Evolutionary conservation across 2,888 invertebrate species (phyloP).

Genomic region (Tetranychus truncatus): DNA sequence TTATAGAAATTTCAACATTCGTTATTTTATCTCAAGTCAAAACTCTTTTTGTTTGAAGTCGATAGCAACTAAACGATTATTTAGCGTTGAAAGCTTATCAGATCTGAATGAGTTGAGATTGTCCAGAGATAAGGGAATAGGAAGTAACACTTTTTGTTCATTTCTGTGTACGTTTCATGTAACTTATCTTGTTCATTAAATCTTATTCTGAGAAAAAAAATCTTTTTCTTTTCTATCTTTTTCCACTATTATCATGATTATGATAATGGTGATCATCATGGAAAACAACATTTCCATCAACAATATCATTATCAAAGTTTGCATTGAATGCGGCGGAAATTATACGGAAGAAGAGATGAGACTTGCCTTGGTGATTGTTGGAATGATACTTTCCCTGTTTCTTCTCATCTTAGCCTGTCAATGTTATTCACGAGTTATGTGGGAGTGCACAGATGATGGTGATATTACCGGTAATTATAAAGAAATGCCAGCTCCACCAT

Average conservation of each 20-base stretch:
- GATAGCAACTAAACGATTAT: too few species aligned
- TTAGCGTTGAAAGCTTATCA: too few species aligned
- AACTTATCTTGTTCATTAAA: too few species aligned
- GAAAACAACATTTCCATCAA: neutral
- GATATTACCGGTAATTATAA: neutral
- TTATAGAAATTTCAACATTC: too few species aligned
- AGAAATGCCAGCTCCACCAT: conserved; percentile 8
- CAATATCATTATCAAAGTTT: conserved; percentile 4
- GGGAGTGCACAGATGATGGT: conserved; percentile 4
- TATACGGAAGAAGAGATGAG: conserved; percentile 14
- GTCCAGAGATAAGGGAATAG: too few species aligned
- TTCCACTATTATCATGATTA: neutral
- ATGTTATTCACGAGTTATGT: conserved; percentile 12
- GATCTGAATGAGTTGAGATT: too few species aligned
- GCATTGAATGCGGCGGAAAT: conserved; percentile 11
- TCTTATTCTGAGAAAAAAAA: too few species aligned
- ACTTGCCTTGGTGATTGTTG: conserved; percentile 6
- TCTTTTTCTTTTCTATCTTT: neutral
- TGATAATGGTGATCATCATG: neutral
- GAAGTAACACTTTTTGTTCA: too few species aligned
- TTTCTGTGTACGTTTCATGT: too few species aligned
- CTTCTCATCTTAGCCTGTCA: conserved; percentile 9
- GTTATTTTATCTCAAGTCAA: too few species aligned
- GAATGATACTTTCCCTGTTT: conserved; percentile 8
- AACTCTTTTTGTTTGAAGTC: too few species aligned